Evolutionary conservation across 1,140 invertebrate genomes (phyloP).

Genomic region (Papilio polytes): DNA sequence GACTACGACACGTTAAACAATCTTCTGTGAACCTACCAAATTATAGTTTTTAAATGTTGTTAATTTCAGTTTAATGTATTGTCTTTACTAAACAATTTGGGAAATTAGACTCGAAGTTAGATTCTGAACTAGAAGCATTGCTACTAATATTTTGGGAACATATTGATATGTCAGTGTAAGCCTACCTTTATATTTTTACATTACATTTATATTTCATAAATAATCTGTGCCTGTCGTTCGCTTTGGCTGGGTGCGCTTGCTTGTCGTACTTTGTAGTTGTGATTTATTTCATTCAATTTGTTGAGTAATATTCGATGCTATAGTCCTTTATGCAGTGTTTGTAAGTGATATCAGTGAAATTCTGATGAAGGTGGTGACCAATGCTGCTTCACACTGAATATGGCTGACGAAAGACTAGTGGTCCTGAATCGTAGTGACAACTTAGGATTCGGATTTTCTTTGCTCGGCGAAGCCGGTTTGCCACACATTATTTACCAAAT

Average conservation of each 20-base stretch:
- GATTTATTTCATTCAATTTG: constrained; percentile 71
- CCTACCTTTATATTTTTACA: background rate
- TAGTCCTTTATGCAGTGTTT: constrained; percentile 57
- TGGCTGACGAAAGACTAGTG: constrained; percentile 94
- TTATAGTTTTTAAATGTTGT: no score
- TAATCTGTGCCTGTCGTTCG: constrained; percentile 58
- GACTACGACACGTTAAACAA: no score
- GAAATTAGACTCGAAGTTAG: no score
- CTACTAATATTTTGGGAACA: background rate
- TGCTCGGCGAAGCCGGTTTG: constrained; percentile 93
- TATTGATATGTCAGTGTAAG: constrained; percentile 1
- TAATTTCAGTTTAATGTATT: no score
- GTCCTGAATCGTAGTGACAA: constrained; percentile 92
- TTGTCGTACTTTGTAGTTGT: constrained; percentile 74
- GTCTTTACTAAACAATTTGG: no score
- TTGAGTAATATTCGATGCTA: constrained; percentile 56
- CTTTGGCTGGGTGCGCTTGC: constrained; percentile 79
- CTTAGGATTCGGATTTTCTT: constrained; percentile 94
- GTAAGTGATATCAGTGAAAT: constrained; percentile 70
- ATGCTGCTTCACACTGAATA: constrained; percentile 85
- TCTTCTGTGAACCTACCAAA: no score
- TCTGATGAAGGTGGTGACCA: constrained; percentile 71
- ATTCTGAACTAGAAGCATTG: background rate
- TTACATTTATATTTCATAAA: background rate
- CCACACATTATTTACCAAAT: constrained; percentile 97